Evolutionary conservation across 2,113 vertebrate species (phyloP).

Genomic region (Falcunculus frontatus): DNA sequence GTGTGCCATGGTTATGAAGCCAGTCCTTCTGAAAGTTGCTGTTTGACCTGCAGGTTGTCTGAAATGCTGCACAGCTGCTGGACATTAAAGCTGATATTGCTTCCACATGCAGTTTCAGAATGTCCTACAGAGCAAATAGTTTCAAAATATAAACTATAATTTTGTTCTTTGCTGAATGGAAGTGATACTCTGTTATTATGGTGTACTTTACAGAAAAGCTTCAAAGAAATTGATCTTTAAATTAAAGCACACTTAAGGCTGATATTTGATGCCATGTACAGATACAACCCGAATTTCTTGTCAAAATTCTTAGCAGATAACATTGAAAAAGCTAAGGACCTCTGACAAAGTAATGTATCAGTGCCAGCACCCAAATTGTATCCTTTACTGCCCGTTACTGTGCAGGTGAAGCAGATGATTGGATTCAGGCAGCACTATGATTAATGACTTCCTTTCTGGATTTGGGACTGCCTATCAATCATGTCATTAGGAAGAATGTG

Average conservation of each 20-base stretch:
- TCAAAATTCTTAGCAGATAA: slow-evolving; percentile 78
- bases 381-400: slow-evolving; percentile 96
- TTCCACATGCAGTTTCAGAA: slow-evolving; percentile 64
- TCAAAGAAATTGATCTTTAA: background rate
- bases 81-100: slow-evolving; percentile 50
- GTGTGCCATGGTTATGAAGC: slow-evolving; percentile 34
- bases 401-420: slow-evolving; percentile 99
- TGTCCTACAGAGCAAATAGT: background rate
- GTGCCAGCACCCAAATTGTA: slow-evolving; percentile 89
- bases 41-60: slow-evolving; percentile 48
- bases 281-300: slow-evolving; percentile 73
- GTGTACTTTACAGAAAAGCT: slow-evolving; percentile 30
- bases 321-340: slow-evolving; percentile 84
- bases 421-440: slow-evolving; percentile 97
- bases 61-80: slow-evolving; percentile 56
- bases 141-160: slow-evolving; percentile 35
- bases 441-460: slow-evolving; percentile 99
- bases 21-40: slow-evolving; percentile 33
- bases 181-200: background rate
- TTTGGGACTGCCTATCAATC: slow-evolving; percentile 99
- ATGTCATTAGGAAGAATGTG: slow-evolving; percentile 99
- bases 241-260: background rate
- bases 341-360: slow-evolving; percentile 80
- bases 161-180: slow-evolving; percentile 31
- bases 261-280: slow-evolving; percentile 66